Evolutionary conservation across 53 echinoderm and acorn worm genomes (phyloP), one percentile per base, ranked within the genome.

Genomic region (Stichopus horrens): DNA sequence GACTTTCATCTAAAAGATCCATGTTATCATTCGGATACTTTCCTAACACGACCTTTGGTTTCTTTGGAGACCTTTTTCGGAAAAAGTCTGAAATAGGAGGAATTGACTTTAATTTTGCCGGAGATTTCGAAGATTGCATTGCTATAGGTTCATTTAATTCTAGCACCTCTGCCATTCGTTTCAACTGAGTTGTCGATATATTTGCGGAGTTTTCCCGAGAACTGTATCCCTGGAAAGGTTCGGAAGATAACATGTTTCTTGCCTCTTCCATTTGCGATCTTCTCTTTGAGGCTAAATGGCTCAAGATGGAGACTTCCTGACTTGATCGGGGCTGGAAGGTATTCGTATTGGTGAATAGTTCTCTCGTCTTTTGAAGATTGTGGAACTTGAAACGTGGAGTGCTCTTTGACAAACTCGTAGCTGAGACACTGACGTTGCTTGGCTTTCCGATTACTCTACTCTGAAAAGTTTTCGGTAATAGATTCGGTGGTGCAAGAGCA

Each of bases 131-230:
- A 83, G 6, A 22, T 5, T 23, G 52, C 52, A 76, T 76, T 8
- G 84, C 57, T 18, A 51, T 8, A 58, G 9, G 13, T 55, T 56
- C 57, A 21, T 65, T 8, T 55, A 55, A 53, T n/a, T 79, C 54
- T 53, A 83, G 21, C 7, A 83, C 51, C 51, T 83, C 84, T 83
- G 84, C 84, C 84, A 83, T 83, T 59, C 84, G 57, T 83, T 58
- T 23, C 10, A 83, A 37, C 59, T 83, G 84, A 5, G 84, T 65
- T 7, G 51, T 60, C 16, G 84, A 83, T 9, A 83, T 56, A 57
- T 83, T 83, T 7, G 66, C 66, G 8, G 84, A 83, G 65, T 83
- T 83, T 58, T 83, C 84, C 20, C 84, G 84, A 58, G 84, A 83
- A 7, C 54, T 19, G 23, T 83, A 83, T 21, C 84, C 84, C 4